phyloP scores from a whole-genome alignment of 2,888 invertebrate genomes.

The Caenorhabditis panamensis region DNA sequence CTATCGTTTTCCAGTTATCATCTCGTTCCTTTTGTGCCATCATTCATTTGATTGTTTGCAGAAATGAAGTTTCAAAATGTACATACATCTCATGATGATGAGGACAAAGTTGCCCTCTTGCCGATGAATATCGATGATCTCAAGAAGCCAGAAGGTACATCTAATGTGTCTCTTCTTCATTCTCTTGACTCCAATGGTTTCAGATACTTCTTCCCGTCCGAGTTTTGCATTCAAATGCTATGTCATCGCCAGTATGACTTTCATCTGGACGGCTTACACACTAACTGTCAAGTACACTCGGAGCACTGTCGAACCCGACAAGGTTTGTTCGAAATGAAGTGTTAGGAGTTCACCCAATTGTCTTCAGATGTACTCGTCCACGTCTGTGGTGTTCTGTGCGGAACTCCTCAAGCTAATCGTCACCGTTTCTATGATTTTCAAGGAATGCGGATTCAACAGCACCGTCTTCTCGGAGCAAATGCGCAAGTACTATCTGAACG shows the following conservation, averaged over 20 bases:
- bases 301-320: slow-evolving; percentile 70
- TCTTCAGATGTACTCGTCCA: slow-evolving; percentile 73
- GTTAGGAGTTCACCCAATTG: not conserved
- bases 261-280: slow-evolving; percentile 81
- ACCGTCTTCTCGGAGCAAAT: slow-evolving; percentile 64
- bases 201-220: slow-evolving; percentile 21
- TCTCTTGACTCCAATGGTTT: slow-evolving; percentile 11
- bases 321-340: slow-evolving; percentile 48
- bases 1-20: slow-evolving; percentile 8
- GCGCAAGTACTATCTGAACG: slow-evolving; percentile 74
- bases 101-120: slow-evolving; percentile 27
- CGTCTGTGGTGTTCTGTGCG: slow-evolving; percentile 79
- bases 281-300: slow-evolving; percentile 79
- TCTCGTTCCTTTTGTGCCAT: not conserved
- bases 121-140: slow-evolving; percentile 34
- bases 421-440: slow-evolving; percentile 73
- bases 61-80: slow-evolving; percentile 53
- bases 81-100: slow-evolving; percentile 43
- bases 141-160: slow-evolving; percentile 28
- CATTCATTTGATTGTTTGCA: slow-evolving; percentile 4
- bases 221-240: slow-evolving; percentile 71
- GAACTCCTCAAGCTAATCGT: slow-evolving; percentile 78
- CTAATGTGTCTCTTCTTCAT: too few species aligned
- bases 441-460: slow-evolving; percentile 63
- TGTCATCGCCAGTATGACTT: slow-evolving; percentile 79